Evolutionary conservation across 2,888 invertebrate species (phyloP).

Genomic region (Rugalucina vietnamica): DNA sequence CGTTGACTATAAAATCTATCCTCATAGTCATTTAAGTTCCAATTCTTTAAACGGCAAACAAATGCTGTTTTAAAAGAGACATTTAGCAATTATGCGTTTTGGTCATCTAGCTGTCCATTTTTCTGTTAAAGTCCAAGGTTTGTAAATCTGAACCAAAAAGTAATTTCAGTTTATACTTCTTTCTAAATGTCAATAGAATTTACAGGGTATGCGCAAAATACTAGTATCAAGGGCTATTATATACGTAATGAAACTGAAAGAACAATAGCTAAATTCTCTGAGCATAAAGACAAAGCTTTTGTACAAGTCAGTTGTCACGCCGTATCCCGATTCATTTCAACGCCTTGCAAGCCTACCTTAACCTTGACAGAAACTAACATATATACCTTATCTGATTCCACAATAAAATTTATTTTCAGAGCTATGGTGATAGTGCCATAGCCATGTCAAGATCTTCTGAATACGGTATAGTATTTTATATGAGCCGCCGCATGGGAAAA

Average conservation of each 20-base stretch:
- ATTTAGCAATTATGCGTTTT: too few species aligned
- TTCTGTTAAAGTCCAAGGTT: too few species aligned
- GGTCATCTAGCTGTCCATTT: too few species aligned
- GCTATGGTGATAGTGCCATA: conserved; percentile 38
- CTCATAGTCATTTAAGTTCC: too few species aligned
- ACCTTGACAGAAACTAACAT: not conserved
- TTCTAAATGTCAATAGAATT: too few species aligned
- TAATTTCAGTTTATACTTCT: too few species aligned
- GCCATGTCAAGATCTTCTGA: not conserved
- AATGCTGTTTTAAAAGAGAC: too few species aligned
- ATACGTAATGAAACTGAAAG: not conserved
- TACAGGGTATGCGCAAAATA: too few species aligned
- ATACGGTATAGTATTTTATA: not conserved
- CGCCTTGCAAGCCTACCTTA: not conserved
- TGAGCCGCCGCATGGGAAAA: too few species aligned
- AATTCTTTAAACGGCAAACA: too few species aligned
- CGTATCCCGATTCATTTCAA: not conserved
- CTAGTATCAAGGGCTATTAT: not conserved
- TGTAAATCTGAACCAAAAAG: too few species aligned
- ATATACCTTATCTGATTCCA: not conserved
- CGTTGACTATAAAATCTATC: too few species aligned
- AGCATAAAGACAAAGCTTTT: not conserved
- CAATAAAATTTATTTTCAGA: conserved; percentile 20
- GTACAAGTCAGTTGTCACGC: not conserved
- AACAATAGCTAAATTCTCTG: not conserved